Evolutionary conservation across 2,113 vertebrate species (phyloP).

Genomic region (Pungitius pungitius): DNA sequence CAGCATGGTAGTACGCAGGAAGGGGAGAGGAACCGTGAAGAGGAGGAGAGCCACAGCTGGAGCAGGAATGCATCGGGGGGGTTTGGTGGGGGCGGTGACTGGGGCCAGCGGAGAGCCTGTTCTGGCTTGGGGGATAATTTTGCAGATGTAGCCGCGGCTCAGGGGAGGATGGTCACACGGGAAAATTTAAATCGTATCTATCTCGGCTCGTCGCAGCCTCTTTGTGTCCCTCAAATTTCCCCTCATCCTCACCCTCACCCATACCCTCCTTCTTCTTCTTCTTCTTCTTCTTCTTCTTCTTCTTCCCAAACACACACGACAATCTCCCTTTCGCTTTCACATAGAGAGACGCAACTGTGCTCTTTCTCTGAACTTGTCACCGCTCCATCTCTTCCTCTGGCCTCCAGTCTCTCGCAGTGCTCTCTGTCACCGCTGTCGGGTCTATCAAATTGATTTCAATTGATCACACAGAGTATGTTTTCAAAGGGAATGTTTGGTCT

Average conservation of each 20-base stretch:
- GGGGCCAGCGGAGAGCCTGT: constrained; percentile 55
- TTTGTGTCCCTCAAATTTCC: constrained; percentile 51
- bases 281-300: constrained; percentile 11
- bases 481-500: neutral
- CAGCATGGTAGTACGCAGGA: constrained; percentile 74
- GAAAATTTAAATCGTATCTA: constrained; percentile 69
- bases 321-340: constrained; percentile 1
- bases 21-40: constrained; percentile 49
- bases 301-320: constrained; percentile 29
- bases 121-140: constrained; percentile 65
- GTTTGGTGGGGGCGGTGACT: constrained; percentile 63
- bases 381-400: constrained; percentile 24
- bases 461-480: constrained; percentile 10
- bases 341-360: constrained; percentile 15
- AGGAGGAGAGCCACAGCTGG: constrained; percentile 79
- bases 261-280: constrained; percentile 25
- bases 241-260: constrained; percentile 41
- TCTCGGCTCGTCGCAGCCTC: constrained; percentile 46
- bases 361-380: constrained; percentile 13
- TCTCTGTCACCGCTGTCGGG: constrained; percentile 18
- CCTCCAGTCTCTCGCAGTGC: neutral
- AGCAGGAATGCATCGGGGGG: constrained; percentile 76
- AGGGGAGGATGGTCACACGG: constrained; percentile 66
- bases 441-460: constrained; percentile 6
- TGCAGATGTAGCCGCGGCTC: constrained; percentile 68